Conservation (phyloP, 2,888 invertebrate species). For the Drosophila limbata region DNA sequence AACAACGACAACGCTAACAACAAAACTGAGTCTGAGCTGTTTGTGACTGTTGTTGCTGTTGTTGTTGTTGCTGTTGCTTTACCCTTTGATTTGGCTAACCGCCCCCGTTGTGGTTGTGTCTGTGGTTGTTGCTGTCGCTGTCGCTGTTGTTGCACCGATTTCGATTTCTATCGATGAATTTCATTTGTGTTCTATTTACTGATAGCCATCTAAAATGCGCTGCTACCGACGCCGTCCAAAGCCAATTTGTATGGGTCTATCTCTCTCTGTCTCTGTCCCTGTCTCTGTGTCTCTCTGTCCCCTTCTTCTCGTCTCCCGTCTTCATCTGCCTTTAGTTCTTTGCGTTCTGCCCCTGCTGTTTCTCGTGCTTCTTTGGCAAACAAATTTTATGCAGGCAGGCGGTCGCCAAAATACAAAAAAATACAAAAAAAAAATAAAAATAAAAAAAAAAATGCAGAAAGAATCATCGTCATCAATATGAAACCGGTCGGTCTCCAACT, state of each 20-base stretch:
- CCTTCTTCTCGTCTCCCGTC: neutral
- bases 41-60: neutral
- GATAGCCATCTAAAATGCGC: slow-evolving; percentile 83
- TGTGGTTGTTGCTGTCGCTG: slow-evolving; percentile 30
- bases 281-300: neutral
- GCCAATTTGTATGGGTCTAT: slow-evolving; percentile 71
- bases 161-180: slow-evolving; percentile 84
- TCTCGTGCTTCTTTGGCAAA: slow-evolving; percentile 62
- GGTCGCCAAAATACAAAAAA: slow-evolving; percentile 27
- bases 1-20: slow-evolving; percentile 19
- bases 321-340: slow-evolving; percentile 15
- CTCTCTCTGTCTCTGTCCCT: neutral
- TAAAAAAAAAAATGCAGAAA: neutral
- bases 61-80: slow-evolving; percentile 11
- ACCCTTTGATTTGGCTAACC: slow-evolving; percentile 51
- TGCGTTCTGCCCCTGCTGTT: slow-evolving; percentile 52
- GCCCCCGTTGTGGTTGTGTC: slow-evolving; percentile 40
- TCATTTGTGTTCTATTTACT: slow-evolving; percentile 84
- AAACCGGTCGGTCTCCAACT: slow-evolving; percentile 61
- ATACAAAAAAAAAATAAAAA: neutral
- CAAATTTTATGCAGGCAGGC: slow-evolving; percentile 78
- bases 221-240: slow-evolving; percentile 70
- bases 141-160: slow-evolving; percentile 59
- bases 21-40: slow-evolving; percentile 6
- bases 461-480: slow-evolving; percentile 56